Base-by-base conservation (phyloP, 2,797 vertebrate species). In the Rhinogobio ventralis region DNA sequence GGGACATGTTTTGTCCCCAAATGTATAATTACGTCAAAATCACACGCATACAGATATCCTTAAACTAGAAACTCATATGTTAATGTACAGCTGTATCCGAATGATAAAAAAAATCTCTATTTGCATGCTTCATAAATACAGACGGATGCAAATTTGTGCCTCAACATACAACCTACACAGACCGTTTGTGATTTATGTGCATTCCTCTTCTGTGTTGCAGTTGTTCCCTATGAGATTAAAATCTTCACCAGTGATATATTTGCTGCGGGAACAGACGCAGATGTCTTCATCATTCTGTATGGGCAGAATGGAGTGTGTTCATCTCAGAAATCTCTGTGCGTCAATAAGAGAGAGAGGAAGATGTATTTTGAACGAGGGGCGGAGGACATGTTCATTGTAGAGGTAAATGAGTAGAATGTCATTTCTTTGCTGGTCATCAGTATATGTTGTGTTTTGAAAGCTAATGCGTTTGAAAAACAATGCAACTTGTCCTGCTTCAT, bases 191-290 rank as follows among this genome's bases (percentile, higher is more conserved):
- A 69, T 57, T 25, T 36, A 14, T 60, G 10, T 33, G 15, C 3
- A 17, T 67, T 51, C 5, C 14, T 68, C 30, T 25, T 55, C 57
- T 83, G 42, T 39, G 80, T 89, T 88, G 23, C 79, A 99, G 98
- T 97, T 89, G 97, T 99, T 82, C 98, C 98, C 15, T 99, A 99
- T 0, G 98, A 99, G 93, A 97, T 99, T 79, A 99, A 95, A 0
- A 91, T 92, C 86, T 97, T 96, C 88, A 99, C 98, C 7, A 97
- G 96, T 0, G 97, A 99, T 57, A 86, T 98, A 88, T 99, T 98
- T 82, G 97, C 94, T n/a, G 97, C 97, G 0, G 98, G 98, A 23
- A 99, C 98, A 0, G 95, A 99, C 0, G 96, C 98, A 8, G 97
- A 98, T 2, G 97, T 99, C 87, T 97, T 96, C 91, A 93, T 99